Evolutionary conservation across 2,113 vertebrate species (phyloP), one percentile per base, ranked within the genome.

Genomic region (Dicrurus megarhynchus): DNA sequence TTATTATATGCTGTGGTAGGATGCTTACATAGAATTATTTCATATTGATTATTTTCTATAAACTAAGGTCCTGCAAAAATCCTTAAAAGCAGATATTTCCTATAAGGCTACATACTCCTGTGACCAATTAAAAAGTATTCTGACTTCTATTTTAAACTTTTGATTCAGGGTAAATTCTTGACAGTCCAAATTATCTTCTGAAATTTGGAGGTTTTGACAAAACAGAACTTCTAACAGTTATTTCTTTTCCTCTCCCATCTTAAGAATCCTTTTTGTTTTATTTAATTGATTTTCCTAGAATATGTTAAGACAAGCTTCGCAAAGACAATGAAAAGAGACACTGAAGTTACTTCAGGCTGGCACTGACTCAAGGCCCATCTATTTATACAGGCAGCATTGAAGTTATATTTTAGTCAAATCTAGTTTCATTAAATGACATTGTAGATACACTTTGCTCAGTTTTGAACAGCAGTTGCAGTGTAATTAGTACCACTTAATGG

Each of bases 401-500:
- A 84, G 50, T 68, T 93, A 44, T 35, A 84, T 93, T 93, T 93
- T 84, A 89, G 93, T 77, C 49, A 97, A 97, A 95, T 85, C 60
- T 90, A 46, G 28, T 85, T 97, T 60, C 56, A 89, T 93, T 93
- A 95, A 97, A 93, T 74, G 69, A 92, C 93, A 90, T 52, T 77
- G 83, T 89, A 97, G 84, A 84, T 92, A 94, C 47, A 96, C 57
- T 97, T 82, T 93, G 46, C 88, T 89, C 97, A 74, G 87, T 94
- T 97, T 96, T 97, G 93, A 98, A 94, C 70, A 97, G 95, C 88
- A 95, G 71, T 95, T 95, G 75, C 75, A 80, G 61, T 76, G 32
- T 94, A 97, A 97, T 97, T 97, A 96, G 88, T 93, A 68, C 46
- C 73, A 94, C 79, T 96, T 98, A 97, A 96, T 95, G 60, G 75